Conservation (phyloP, 2,797 vertebrate species). For the Typhlichthys eigenmanni region DNA sequence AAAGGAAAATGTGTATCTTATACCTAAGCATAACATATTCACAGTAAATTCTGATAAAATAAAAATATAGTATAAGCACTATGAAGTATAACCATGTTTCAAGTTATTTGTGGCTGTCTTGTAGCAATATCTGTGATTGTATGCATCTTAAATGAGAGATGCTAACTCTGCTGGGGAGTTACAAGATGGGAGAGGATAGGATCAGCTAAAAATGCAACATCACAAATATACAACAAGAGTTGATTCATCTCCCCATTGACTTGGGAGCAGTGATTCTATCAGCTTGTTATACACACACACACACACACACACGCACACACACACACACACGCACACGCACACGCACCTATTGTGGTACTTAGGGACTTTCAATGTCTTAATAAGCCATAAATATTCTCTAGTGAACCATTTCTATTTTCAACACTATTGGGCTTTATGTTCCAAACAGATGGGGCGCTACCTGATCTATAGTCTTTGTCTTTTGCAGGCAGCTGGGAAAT, state of each 20-base stretch:
- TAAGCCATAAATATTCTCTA: too few relatives aligned
- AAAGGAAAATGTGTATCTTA: background rate
- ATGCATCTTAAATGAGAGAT: slow-evolving; percentile 49
- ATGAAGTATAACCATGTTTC: too few relatives aligned
- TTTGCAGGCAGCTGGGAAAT: too few relatives aligned
- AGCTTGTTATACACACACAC: slow-evolving; percentile 40
- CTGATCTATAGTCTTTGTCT: too few relatives aligned
- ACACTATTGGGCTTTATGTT: background rate
- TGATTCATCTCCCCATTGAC: slow-evolving; percentile 53
- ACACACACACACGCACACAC: slow-evolving; percentile 31
- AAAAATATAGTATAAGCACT: too few relatives aligned
- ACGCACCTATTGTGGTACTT: slow-evolving; percentile 6
- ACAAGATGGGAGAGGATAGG: slow-evolving; percentile 35
- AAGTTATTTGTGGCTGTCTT: slow-evolving; percentile 39
- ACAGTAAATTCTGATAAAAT: too few relatives aligned
- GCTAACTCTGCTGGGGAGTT: slow-evolving; percentile 46
- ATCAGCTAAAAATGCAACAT: slow-evolving; percentile 56
- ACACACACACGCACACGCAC: slow-evolving; percentile 39
- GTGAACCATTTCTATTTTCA: background rate
- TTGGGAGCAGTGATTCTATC: slow-evolving; percentile 43
- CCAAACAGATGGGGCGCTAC: background rate
- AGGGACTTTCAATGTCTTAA: slow-evolving; percentile 8
- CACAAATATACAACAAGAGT: slow-evolving; percentile 38
- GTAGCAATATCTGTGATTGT: slow-evolving; percentile 40
- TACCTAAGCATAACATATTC: too few relatives aligned